Conservation (phyloP, 1,140 invertebrate species). For the Steinernema feltiae region DNA sequence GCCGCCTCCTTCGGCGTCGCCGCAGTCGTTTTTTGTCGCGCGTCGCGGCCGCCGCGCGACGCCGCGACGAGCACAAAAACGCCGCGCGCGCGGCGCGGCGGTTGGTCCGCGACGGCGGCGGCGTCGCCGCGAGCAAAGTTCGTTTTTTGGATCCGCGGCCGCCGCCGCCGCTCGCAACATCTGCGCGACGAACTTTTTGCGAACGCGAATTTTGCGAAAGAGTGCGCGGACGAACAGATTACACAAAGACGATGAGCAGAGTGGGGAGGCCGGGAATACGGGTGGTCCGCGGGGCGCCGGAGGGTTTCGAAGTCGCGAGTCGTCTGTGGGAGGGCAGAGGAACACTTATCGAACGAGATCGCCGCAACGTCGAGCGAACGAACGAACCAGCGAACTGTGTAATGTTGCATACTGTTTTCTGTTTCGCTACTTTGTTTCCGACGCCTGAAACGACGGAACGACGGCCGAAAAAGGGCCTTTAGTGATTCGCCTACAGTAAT, state of each 20-base stretch:
- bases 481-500: no score
- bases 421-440: no score
- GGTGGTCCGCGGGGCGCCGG: not conserved
- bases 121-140: not conserved
- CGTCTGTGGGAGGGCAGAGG: not conserved
- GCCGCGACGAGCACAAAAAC: not conserved
- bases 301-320: no score
- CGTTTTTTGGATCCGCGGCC: not conserved
- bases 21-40: conserved; percentile 1
- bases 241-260: not conserved
- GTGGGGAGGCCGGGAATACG: not conserved
- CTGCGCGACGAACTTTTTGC: not conserved
- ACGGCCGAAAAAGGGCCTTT: no score
- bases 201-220: not conserved
- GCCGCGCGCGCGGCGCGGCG: not conserved
- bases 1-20: not conserved
- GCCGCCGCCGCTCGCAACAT: not conserved
- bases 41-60: not conserved
- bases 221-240: conserved; percentile 1
- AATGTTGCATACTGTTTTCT: not conserved
- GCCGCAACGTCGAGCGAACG: no score
- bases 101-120: no score
- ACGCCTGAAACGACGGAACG: no score
- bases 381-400: no score
- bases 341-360: not conserved